These are phyloP conservation scores for Heliconius charithonia DNA, from an alignment of 2,888 invertebrate genomes.

Conservation along the genomic window DNA sequence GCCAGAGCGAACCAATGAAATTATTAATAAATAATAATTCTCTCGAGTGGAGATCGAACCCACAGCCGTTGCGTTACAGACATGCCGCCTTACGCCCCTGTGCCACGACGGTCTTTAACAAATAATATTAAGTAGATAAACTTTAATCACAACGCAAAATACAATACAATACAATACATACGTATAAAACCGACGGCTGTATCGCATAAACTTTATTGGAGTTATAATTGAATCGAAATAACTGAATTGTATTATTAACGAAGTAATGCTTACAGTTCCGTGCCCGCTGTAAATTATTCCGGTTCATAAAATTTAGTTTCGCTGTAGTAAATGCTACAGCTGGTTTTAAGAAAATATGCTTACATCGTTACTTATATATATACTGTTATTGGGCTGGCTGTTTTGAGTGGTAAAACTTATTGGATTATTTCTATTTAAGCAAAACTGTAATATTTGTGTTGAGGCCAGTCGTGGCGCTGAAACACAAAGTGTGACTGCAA, in stretches of 20 bases:
- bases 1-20: too few relatives aligned
- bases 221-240: constrained; percentile 53
- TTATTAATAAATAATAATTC: too few relatives aligned
- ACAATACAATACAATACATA: constrained; percentile 7
- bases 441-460: not conserved
- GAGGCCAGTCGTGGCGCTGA: too few relatives aligned
- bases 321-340: constrained; percentile 40
- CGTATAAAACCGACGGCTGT: constrained; percentile 13
- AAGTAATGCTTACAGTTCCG: constrained; percentile 46
- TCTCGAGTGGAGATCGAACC: too few relatives aligned
- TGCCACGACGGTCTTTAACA: not conserved
- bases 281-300: constrained; percentile 45
- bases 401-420: not conserved
- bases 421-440: not conserved
- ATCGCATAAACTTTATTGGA: constrained; percentile 44
- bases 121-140: not conserved
- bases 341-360: constrained; percentile 36
- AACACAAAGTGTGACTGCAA: too few relatives aligned
- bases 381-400: not conserved
- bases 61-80: too few relatives aligned
- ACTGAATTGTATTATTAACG: constrained; percentile 50
- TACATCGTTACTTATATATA: constrained; percentile 12
- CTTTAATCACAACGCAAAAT: not conserved
- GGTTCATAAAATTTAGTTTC: constrained; percentile 42
- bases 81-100: too few relatives aligned